These are phyloP conservation scores for Perizoma affinitatum DNA, from an alignment of 2,888 invertebrate genomes.

Conservation along the genomic window DNA sequence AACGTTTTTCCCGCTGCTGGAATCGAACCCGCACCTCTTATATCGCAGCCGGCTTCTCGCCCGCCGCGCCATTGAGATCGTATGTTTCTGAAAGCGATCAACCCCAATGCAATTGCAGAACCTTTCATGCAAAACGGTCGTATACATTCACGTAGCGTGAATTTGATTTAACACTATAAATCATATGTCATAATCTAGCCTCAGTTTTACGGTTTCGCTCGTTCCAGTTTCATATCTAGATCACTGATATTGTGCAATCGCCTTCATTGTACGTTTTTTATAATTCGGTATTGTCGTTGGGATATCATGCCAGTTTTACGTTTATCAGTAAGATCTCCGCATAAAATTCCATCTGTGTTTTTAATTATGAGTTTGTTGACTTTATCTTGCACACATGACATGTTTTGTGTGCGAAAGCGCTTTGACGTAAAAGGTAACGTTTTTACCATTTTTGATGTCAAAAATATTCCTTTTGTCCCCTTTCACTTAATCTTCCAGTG, in stretches of 20 bases:
- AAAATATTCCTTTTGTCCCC: too few species aligned
- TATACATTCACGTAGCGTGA: constrained; percentile 3
- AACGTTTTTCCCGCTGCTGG: too few species aligned
- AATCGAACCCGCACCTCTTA: too few species aligned
- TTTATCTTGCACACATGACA: not conserved
- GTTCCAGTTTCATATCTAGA: constrained; percentile 26
- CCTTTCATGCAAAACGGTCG: not conserved
- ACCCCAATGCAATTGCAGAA: not conserved
- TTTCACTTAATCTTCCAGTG: too few species aligned
- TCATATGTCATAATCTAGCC: constrained; percentile 22
- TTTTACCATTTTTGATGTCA: too few species aligned
- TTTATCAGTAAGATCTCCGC: not conserved
- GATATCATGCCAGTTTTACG: not conserved
- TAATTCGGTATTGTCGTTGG: constrained; percentile 10
- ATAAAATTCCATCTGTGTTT: not conserved
- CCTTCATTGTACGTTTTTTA: constrained; percentile 14
- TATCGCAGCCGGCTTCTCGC: too few species aligned
- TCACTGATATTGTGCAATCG: constrained; percentile 31
- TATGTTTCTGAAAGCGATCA: too few species aligned
- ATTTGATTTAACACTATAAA: constrained; percentile 13
- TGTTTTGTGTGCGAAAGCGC: too few species aligned
- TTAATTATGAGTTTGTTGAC: not conserved
- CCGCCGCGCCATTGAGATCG: too few species aligned
- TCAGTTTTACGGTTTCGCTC: constrained; percentile 25
- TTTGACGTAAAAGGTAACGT: too few species aligned